These are phyloP conservation scores for Dugesia japonica DNA, from an alignment of 2,888 invertebrate genomes.

Conservation along the genomic window DNA sequence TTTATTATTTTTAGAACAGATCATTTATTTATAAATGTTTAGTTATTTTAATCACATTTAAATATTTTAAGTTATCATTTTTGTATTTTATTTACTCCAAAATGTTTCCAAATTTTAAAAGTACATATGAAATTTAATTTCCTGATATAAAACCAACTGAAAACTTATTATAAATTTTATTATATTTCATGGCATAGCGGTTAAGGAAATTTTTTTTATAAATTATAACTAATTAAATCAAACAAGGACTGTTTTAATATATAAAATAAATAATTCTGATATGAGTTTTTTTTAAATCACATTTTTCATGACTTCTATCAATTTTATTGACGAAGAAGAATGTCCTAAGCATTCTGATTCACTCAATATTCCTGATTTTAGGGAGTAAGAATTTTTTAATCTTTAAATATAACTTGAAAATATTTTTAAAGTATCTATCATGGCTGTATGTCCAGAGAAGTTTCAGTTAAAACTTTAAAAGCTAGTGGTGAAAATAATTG, in stretches of 20 bases:
- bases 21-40: no score
- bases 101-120: no score
- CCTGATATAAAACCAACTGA: no score
- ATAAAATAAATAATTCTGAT: background rate
- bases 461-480: background rate
- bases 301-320: background rate
- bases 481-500: background rate
- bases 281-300: background rate
- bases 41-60: no score
- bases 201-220: no score
- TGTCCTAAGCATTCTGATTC: background rate
- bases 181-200: no score
- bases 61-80: no score
- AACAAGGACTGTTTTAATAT: constrained; percentile 3
- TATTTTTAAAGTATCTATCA: background rate
- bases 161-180: no score
- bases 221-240: background rate
- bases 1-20: no score
- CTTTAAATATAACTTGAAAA: background rate
- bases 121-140: no score
- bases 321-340: constrained; percentile 6
- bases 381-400: background rate
- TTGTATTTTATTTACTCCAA: no score
- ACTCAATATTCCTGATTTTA: background rate
- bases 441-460: background rate